Percentiles rank a stretch among this genome's conserved stretches.
phyloP scores from a whole-genome alignment of 2,113 vertebrate genomes.

The Myiopsitta monachus region DNA sequence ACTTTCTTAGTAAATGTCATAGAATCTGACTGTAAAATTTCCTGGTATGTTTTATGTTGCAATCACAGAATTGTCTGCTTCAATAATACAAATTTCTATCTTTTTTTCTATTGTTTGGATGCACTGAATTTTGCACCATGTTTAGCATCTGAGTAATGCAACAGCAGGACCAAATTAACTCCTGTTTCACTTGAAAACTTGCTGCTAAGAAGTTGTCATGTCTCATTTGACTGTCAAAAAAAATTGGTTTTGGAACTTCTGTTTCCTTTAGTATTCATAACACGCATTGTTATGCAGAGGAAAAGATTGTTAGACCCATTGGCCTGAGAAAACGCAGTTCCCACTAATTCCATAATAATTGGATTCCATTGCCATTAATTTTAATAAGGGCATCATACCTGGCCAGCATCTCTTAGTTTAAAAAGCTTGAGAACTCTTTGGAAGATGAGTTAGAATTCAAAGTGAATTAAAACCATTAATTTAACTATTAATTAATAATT shows the following conservation, averaged over 20 bases:
- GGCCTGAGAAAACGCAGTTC: neutral
- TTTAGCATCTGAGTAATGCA: neutral
- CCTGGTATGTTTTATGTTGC: slow-evolving; percentile 12
- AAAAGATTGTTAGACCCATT: neutral
- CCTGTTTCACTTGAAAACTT: neutral
- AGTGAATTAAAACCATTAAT: neutral
- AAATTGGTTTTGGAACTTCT: neutral
- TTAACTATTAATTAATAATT: neutral
- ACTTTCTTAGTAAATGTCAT: slow-evolving; percentile 66
- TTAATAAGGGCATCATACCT: neutral
- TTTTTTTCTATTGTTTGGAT: slow-evolving; percentile 50
- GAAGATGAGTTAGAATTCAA: neutral
- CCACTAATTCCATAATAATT: neutral
- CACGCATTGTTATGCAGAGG: neutral
- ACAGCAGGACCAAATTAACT: slow-evolving; percentile 15
- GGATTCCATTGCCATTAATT: neutral
- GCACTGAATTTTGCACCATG: neutral
- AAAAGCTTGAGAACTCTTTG: neutral
- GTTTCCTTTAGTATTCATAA: neutral
- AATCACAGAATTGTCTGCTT: slow-evolving; percentile 47
- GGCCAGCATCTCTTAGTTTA: neutral
- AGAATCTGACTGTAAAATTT: slow-evolving; percentile 44
- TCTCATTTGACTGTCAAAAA: neutral
- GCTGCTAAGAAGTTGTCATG: neutral
- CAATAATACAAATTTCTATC: neutral